Evolutionary conservation across 1,140 invertebrate species (phyloP).

Genomic region (Brachionus angularis): DNA sequence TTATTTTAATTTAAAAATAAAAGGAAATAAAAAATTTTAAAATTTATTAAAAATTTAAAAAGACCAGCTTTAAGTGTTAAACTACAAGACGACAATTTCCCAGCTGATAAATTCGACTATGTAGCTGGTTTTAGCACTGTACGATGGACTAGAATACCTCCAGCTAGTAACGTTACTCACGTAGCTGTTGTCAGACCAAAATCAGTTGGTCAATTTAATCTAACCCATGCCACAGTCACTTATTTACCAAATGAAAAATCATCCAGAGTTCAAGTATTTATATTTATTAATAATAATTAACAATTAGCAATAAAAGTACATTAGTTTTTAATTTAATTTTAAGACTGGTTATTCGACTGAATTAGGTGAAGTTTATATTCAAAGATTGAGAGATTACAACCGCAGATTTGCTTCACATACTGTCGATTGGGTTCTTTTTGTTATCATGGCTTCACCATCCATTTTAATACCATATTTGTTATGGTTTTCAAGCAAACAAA

Average conservation of each 20-base stretch:
- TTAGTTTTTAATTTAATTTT: constrained; percentile 49
- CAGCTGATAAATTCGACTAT: constrained; percentile 77
- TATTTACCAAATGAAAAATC: constrained; percentile 71
- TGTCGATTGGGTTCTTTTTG: constrained; percentile 91
- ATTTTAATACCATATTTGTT: constrained; percentile 86
- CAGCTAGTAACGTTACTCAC: constrained; percentile 84
- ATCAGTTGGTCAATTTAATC: constrained; percentile 90
- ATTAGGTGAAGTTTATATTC: constrained; percentile 91
- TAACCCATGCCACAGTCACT: constrained; percentile 84
- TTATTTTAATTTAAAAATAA: too few species aligned
- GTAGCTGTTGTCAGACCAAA: constrained; percentile 83
- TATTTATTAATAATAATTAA: too few species aligned
- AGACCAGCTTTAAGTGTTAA: constrained; percentile 81
- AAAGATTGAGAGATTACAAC: constrained; percentile 90
- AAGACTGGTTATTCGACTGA: constrained; percentile 85
- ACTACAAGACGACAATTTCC: constrained; percentile 81
- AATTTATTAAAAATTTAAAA: constrained; percentile 46
- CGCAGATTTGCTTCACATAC: constrained; percentile 95
- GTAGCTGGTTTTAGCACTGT: constrained; percentile 78
- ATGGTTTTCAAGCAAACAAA: constrained; percentile 88
- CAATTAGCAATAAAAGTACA: constrained; percentile 9
- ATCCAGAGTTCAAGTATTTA: constrained; percentile 49
- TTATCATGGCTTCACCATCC: constrained; percentile 88
- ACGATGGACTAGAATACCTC: constrained; percentile 79
- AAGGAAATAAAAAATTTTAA: constrained; percentile 12